Evolutionary conservation across 2,113 vertebrate genomes (phyloP).

Genomic region (Amblyornis subalaris): DNA sequence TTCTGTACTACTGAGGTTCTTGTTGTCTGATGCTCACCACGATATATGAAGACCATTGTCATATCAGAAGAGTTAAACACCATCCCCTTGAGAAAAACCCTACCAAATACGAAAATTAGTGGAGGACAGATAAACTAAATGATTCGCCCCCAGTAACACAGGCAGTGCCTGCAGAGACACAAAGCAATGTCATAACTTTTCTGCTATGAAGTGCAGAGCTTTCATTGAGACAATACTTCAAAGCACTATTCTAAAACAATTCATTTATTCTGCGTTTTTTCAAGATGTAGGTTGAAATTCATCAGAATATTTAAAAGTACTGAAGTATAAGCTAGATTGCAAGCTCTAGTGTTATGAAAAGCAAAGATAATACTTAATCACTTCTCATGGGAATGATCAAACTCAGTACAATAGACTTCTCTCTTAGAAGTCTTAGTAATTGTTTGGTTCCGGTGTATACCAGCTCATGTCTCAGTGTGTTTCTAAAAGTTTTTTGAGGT

Average conservation of each 20-base stretch:
- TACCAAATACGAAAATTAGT: neutral
- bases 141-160: neutral
- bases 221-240: neutral
- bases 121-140: neutral
- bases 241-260: neutral
- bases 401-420: neutral
- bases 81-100: neutral
- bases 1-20: neutral
- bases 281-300: neutral
- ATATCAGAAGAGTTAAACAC: neutral
- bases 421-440: neutral
- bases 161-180: neutral
- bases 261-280: neutral
- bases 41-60: neutral
- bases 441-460: neutral
- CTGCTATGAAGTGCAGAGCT: neutral
- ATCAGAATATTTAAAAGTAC: neutral
- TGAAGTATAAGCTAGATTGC: neutral
- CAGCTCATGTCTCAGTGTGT: neutral
- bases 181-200: neutral
- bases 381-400: neutral
- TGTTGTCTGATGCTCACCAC: neutral
- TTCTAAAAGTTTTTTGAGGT: neutral
- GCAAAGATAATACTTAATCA: neutral
- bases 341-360: neutral